Evolutionary conservation across 2,888 invertebrate species (phyloP).

Genomic region (Lasioglossum pauxillum): DNA sequence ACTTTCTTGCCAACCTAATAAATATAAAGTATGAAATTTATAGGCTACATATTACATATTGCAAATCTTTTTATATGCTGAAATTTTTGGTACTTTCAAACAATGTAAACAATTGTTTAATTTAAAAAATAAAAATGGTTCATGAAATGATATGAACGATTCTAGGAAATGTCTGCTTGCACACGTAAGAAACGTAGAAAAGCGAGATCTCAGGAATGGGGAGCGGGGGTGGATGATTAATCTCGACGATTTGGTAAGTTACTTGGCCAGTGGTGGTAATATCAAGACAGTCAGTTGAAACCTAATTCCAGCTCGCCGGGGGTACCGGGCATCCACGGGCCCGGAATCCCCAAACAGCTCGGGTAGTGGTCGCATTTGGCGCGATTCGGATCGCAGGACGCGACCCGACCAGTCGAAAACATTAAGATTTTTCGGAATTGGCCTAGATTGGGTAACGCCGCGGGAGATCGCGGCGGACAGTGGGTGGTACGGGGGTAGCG

Average conservation of each 20-base stretch:
- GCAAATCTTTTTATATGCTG: too few species aligned
- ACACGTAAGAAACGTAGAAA: background rate
- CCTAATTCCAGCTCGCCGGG: slow-evolving; percentile 30
- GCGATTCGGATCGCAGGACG: slow-evolving; percentile 13
- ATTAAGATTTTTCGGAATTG: slow-evolving; percentile 75
- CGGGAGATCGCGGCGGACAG: slow-evolving; percentile 73
- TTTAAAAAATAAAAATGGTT: background rate
- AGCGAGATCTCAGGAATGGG: background rate
- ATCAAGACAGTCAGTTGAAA: slow-evolving; percentile 40
- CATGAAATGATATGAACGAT: background rate
- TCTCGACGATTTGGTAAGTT: slow-evolving; percentile 31
- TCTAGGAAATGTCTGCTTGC: background rate
- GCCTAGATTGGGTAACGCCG: slow-evolving; percentile 75
- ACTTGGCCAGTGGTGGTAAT: slow-evolving; percentile 32
- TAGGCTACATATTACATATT: too few species aligned
- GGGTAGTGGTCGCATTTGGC: slow-evolving; percentile 23
- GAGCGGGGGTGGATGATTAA: background rate
- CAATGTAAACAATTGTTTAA: background rate
- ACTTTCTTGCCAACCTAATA: too few species aligned
- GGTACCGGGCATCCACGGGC: background rate
- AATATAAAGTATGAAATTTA: too few species aligned
- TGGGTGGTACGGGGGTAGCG: slow-evolving; percentile 49
- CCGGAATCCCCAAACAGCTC: slow-evolving; percentile 23
- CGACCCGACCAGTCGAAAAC: slow-evolving; percentile 23
- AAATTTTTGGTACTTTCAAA: too few species aligned